Percentiles rank a stretch among this genome's conserved stretches.
These are phyloP conservation scores for Drosophila mettleri DNA, from an alignment of 2,888 invertebrate species.

Conservation along the genomic window DNA sequence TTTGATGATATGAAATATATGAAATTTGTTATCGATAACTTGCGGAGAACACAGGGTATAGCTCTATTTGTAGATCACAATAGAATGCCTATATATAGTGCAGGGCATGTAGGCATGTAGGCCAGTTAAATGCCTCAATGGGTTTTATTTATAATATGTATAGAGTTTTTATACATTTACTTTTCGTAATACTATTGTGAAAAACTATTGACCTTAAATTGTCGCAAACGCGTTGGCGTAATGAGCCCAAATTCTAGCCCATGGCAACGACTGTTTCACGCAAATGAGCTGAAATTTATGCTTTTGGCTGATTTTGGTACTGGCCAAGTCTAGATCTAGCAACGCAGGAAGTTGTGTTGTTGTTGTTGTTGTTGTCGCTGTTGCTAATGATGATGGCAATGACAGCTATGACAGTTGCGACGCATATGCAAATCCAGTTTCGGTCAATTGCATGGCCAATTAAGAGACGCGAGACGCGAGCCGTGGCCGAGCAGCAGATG, in stretches of 20 bases:
- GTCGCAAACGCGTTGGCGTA: conserved; percentile 59
- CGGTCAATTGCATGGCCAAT: conserved; percentile 66
- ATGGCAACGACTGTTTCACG: conserved; percentile 38
- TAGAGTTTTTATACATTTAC: neutral
- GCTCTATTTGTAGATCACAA: conserved; percentile 14
- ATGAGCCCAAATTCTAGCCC: conserved; percentile 52
- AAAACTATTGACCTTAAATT: conserved; percentile 76
- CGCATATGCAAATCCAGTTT: conserved; percentile 61
- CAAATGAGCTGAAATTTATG: conserved; percentile 55
- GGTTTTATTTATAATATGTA: conserved; percentile 5
- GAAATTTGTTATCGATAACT: neutral
- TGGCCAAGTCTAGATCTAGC: conserved; percentile 3
- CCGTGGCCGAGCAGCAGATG: neutral
- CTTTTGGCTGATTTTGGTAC: conserved; percentile 41
- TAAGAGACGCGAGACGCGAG: conserved; percentile 27
- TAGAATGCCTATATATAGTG: conserved; percentile 43
- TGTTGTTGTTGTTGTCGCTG: neutral
- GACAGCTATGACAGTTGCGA: conserved; percentile 53
- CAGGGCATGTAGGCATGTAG: conserved; percentile 36
- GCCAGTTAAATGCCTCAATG: conserved; percentile 51
- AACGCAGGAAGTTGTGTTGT: conserved; percentile 41
- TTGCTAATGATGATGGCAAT: conserved; percentile 60
- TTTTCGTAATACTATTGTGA: conserved; percentile 6
- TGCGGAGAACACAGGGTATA: conserved; percentile 4
- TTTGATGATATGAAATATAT: too few species aligned